phyloP scores from a whole-genome alignment of 2,888 invertebrate species.

The Deroplatys truncata region DNA sequence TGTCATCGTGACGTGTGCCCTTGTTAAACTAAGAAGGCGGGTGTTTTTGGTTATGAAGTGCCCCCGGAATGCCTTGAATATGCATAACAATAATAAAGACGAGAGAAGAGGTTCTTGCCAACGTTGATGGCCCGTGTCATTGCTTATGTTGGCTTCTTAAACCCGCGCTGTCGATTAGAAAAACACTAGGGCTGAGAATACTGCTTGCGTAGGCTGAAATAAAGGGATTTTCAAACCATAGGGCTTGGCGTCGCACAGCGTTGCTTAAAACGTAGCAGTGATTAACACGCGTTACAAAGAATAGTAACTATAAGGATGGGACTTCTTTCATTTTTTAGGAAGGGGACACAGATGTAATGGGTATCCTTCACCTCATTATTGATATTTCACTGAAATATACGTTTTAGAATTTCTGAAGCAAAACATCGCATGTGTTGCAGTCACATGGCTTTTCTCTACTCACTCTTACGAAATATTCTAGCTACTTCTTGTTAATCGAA shows the following conservation, averaged over 20 bases:
- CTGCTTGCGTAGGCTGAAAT: background rate
- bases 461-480: too few relatives aligned
- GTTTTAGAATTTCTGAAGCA: too few relatives aligned
- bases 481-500: too few relatives aligned
- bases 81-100: background rate
- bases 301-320: too few relatives aligned
- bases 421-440: too few relatives aligned
- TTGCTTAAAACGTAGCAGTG: too few relatives aligned
- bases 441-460: too few relatives aligned
- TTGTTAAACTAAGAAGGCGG: background rate
- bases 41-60: background rate
- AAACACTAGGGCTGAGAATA: background rate
- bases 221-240: background rate
- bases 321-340: too few relatives aligned
- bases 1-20: background rate
- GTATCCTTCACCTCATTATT: too few relatives aligned
- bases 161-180: background rate
- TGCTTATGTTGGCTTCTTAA: background rate
- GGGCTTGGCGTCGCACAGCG: background rate
- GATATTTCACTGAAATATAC: too few relatives aligned
- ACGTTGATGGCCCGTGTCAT: background rate
- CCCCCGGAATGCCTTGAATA: background rate
- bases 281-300: too few relatives aligned
- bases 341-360: too few relatives aligned
- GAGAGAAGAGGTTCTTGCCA: background rate